These are phyloP conservation scores for Herpetotheres cachinnans DNA, from an alignment of 2,113 vertebrate species.

Conservation along the genomic window DNA sequence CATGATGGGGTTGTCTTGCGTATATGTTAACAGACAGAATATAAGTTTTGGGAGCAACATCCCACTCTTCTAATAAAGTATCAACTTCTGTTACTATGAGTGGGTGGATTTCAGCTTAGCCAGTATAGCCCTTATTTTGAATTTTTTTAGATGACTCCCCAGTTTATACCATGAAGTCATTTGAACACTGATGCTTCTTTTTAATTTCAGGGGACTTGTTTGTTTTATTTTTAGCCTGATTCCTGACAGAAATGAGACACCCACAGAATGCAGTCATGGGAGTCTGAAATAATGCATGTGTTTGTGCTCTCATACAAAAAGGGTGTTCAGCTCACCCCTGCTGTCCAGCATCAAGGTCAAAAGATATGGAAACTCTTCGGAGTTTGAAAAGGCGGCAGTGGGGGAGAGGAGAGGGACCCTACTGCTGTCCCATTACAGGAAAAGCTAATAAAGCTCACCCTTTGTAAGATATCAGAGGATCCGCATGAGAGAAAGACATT, in stretches of 20 bases:
- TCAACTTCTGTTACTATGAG: not conserved
- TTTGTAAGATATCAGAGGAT: conserved; percentile 59
- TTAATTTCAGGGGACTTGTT: conserved; percentile 24
- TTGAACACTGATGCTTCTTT: not conserved
- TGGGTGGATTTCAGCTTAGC: not conserved
- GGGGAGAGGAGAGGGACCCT: conserved; percentile 9
- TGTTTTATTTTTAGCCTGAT: conserved; percentile 49
- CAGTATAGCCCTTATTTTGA: not conserved
- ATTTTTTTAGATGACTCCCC: not conserved
- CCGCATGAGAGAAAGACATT: conserved; percentile 20
- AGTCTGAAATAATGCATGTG: conserved; percentile 16
- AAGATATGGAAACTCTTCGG: not conserved
- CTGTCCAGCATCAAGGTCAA: conserved; percentile 57
- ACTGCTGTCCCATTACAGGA: conserved; percentile 53
- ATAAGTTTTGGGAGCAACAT: not conserved
- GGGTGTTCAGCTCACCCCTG: conserved; percentile 7
- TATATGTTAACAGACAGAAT: not conserved
- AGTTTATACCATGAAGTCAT: not conserved
- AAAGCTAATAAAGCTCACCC: conserved; percentile 51
- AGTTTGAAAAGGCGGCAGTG: conserved; percentile 53
- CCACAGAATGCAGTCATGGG: not conserved
- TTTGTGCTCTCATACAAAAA: conserved; percentile 22
- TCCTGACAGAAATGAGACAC: conserved; percentile 26
- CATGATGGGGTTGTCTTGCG: not conserved
- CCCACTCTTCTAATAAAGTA: not conserved